A percentile compares a stretch with the other conserved stretches of the same genome.
Evolutionary conservation across 2,113 vertebrate species (phyloP).

Genomic region (Pterocles burchelli): DNA sequence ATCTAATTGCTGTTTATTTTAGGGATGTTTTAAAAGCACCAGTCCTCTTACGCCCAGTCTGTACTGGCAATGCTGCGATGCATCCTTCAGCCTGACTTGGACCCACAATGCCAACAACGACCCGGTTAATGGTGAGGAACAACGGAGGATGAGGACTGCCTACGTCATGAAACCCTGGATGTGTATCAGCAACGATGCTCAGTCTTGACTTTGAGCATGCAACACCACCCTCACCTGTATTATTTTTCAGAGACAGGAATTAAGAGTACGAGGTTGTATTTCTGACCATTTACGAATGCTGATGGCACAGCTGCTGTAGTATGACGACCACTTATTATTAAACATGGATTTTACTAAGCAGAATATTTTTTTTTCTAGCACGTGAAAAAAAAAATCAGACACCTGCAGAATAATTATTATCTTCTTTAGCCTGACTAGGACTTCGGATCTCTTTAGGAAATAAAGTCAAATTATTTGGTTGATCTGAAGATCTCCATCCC

Average conservation of each 20-base stretch:
- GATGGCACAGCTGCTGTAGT: not conserved
- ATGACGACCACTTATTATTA: not conserved
- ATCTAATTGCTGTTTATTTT: not conserved
- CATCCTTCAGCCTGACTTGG: not conserved
- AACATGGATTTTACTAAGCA: not conserved
- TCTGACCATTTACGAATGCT: not conserved
- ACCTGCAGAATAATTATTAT: not conserved
- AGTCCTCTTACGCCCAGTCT: not conserved
- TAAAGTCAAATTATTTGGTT: not conserved
- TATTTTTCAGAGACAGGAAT: not conserved
- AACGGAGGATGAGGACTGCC: not conserved
- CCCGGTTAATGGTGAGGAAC: conserved; percentile 22
- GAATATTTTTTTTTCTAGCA: not conserved
- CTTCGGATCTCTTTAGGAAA: not conserved
- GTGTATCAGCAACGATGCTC: not conserved
- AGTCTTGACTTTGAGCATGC: not conserved
- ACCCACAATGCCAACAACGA: conserved; percentile 16
- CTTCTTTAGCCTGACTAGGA: not conserved
- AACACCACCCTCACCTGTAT: not conserved
- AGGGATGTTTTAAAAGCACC: not conserved
- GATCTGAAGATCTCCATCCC: not conserved
- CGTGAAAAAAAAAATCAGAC: not conserved
- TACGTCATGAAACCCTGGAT: not conserved
- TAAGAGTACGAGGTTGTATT: not conserved
- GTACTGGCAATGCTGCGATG: not conserved